Evolutionary conservation across 2,113 vertebrate genomes (phyloP), one percentile per base, ranked within the genome.

Genomic region (Canis aureus): DNA sequence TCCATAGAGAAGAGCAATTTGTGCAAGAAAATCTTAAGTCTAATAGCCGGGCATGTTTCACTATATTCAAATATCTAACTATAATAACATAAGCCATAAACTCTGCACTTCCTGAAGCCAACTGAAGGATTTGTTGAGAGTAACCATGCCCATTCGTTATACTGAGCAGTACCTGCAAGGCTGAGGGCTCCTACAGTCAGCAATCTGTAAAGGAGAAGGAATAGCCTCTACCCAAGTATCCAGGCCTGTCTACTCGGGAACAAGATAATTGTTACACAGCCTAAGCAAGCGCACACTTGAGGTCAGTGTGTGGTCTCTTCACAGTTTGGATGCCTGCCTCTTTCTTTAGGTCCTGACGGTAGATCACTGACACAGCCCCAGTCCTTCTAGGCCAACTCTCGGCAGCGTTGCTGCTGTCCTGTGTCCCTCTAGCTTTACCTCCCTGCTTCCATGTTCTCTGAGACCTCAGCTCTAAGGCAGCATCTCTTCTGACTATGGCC

Each of bases 111-210:
- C 13, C 9, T 32, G 13, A 81, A 88, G 55, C 13, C 19, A 55
- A 1, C 11, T 49, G 16, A 64, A 53, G 4, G 25, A 53, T 66
- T 1, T 51, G 20, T 22, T 23, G 43, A 55, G n/a, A 78, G 32
- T 5, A 19, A 12, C 23, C 1, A 1, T 11, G 19, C 16, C 66
- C 13, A 2, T 23, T 74, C 7, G 10, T 23, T 11, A 3, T 2
- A 2, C 0, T 10, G 9, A 67, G 2, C 29, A 3, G 8, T 19
- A 1, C 2, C 13, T 6, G 4, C 4, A n/a, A 12, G 53, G 1
- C 2, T 1, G 0, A 43, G 11, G 3, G 35, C n/a, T 55, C 2
- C n/a, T 20, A 17, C 0, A 13, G 19, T 81, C 3, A 62, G 64
- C 11, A 51, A 43, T 22, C 2, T 23, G 8, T 11, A 15, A 19